Percentiles rank a stretch among this genome's conserved stretches.
phyloP scores from a whole-genome alignment of 2,113 vertebrate species.

The Pandion haliaetus region DNA sequence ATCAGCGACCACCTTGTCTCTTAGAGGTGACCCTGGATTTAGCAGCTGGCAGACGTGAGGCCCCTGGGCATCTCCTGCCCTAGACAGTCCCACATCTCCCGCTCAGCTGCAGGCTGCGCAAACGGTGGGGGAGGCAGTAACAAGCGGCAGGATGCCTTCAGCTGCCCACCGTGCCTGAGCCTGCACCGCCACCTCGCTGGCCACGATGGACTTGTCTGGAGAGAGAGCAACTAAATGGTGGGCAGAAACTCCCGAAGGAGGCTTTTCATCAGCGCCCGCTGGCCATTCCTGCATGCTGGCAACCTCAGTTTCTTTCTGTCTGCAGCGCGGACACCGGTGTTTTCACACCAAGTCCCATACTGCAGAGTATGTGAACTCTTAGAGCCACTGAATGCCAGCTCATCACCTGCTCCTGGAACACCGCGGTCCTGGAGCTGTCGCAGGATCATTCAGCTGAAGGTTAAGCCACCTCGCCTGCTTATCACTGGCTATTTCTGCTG shows the following conservation, averaged over 20 bases:
- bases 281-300: neutral
- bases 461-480: neutral
- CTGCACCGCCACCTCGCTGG: neutral
- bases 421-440: neutral
- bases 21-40: neutral
- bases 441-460: neutral
- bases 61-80: neutral
- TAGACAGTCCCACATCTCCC: no score
- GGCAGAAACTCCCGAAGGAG: neutral
- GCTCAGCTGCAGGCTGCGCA: neutral
- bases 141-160: fast-evolving
- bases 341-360: neutral
- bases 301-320: neutral
- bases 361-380: neutral
- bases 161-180: neutral
- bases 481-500: neutral
- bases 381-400: neutral
- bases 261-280: neutral
- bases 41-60: neutral
- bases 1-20: neutral
- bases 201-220: neutral
- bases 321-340: neutral
- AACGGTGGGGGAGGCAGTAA: neutral
- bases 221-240: neutral
- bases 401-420: neutral